Evolutionary conservation across 2,113 vertebrate genomes (phyloP).

Genomic region (Malurus elegans): DNA sequence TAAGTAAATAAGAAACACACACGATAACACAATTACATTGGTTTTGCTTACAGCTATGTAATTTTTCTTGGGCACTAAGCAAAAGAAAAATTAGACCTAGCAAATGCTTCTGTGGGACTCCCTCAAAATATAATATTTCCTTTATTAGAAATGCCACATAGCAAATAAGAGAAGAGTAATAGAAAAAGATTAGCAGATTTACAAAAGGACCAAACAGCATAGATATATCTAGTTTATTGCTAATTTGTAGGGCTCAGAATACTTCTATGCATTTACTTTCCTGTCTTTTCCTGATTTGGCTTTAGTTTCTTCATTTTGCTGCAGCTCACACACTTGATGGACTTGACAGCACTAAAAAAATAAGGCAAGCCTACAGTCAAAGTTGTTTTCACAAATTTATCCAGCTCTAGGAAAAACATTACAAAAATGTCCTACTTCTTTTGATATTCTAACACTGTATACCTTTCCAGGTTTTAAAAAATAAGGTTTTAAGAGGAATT

Average conservation of each 20-base stretch:
- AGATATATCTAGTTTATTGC: neutral
- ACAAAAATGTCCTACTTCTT: neutral
- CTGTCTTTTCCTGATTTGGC: neutral
- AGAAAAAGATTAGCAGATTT: neutral
- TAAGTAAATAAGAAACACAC: slow-evolving; percentile 6
- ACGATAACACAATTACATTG: slow-evolving; percentile 21
- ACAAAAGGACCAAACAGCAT: neutral
- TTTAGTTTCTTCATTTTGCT: neutral
- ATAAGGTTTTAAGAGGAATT: slow-evolving; percentile 6
- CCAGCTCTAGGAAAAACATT: neutral
- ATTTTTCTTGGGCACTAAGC: slow-evolving; percentile 12
- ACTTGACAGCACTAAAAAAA: neutral
- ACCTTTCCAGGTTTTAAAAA: neutral
- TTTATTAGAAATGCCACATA: slow-evolving; percentile 9
- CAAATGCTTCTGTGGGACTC: neutral
- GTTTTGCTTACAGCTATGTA: slow-evolving; percentile 19
- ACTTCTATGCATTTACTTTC: neutral
- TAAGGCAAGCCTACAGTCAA: neutral
- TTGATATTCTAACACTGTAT: slow-evolving; percentile 11
- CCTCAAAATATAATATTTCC: neutral
- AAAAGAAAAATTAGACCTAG: slow-evolving; percentile 25
- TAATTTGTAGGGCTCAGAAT: neutral
- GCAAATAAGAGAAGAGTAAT: neutral
- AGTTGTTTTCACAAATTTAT: neutral
- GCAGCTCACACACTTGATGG: neutral